Evolutionary conservation across 2,797 vertebrate species (phyloP), one percentile per base, ranked within the genome.

Genomic region (Tachyglossus aculeatus): DNA sequence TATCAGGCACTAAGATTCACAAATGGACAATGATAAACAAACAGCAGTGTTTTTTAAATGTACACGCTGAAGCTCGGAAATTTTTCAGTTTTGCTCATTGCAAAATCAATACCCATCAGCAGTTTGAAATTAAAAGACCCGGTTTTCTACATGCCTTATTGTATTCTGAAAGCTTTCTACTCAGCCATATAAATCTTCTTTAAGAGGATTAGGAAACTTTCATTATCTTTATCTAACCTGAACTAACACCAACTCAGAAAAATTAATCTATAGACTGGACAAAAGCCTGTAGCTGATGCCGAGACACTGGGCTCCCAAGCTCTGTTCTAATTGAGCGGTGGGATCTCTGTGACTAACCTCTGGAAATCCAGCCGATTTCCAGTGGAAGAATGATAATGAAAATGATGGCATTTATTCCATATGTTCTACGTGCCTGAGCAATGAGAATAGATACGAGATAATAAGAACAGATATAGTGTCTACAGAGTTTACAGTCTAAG

Each of bases 41-140:
- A 82, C 27, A 53, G 29, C 27, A 51, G 5, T 24, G 43, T 5
- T 29, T 48, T 34, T 14, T 55, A 50, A 59, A 3, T 19, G 82
- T 75, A 81, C 15, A 1, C 70, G 76, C 61, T 1, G 32, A 83
- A 82, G 65, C 70, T 32, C 9, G 55, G 85, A 85, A 86, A 86
- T 87, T 91, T 92, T 88, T 87, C 85, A 83, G 82, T 90, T 91
- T 91, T 89, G 85, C 78, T 84, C 90, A 90, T 91, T 92, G 90
- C 86, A 90, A 88, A 95, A 97, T 96, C 95, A 94, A 96, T 96
- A 96, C 80, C 94, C 89, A 96, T 96, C 94, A 95, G 92, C 92
- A 90, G 92, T 92, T 88, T 91, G 86, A 95, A 96, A 96, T 95
- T 94, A 94, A 94, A 94, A 90, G 86, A 73, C 89, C 90, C 71